Evolutionary conservation across 2,797 vertebrate genomes (phyloP), one percentile per base, ranked within the genome.

Genomic region (Heteromormyrus szaboi): DNA sequence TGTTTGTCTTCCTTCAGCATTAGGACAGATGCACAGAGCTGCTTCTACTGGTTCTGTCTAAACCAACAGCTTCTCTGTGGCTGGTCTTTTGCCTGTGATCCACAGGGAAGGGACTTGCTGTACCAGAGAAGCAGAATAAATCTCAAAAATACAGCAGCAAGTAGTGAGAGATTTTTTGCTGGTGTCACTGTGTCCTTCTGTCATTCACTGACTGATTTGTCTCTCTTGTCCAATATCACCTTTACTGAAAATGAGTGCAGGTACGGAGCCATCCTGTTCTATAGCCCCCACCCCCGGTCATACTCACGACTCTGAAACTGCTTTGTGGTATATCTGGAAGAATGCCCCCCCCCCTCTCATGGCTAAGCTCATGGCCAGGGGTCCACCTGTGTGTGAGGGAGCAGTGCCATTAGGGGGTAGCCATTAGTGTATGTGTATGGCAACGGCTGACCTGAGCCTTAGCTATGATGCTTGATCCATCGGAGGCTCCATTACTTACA

Each of bases 271-370:
- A 62, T 62, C 59, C 59, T 62, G 22, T 9, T 11, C 22, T 11
- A 25, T 11, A 62, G 8, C 22, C 59, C 22, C 9, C 56, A 62
- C n/a, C 7, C 84, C 51, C 12, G 22, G 37, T 29, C 62, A 88
- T 12, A 94, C 97, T 97, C 91, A 98, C 97, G 92, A 89, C 97
- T 98, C 91, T 96, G 96, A 93, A 98, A 98, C 90, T 98, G 97
- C 90, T 96, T 96, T 1, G 97, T 96, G 0, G 97, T 97, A 90
- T 97, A 98, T 94, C 97, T 96, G 85, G 92, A 25, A 98, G 93
- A 93, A 97, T 91, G 53, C 97, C 91, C 0, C 97, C 0, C 97
- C 9, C 62, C 97, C 97, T 98, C 17, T 97, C 96, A 97, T 96
- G 1, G 97, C 97, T 0, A 97, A 98, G 83, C 97, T 97, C 90